A percentile compares a stretch with the other conserved stretches of the same genome.
These are phyloP conservation scores for Dendroctonus ponderosae DNA, from an alignment of 1,140 invertebrate species.

Conservation along the genomic window DNA sequence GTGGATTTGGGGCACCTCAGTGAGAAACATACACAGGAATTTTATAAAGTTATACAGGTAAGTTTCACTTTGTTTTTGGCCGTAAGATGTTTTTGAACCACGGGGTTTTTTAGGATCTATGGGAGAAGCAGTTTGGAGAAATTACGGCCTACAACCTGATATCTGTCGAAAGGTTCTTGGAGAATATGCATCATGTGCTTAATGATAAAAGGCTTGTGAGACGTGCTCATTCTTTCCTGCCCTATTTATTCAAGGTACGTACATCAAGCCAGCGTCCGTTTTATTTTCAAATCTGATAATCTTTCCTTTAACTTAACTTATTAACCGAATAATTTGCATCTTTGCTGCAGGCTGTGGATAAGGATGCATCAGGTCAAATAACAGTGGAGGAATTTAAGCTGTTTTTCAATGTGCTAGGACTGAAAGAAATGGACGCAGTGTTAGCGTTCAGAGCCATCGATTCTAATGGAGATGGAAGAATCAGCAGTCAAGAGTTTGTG, in stretches of 20 bases:
- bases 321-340: too few relatives aligned
- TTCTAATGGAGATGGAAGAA: slow-evolving; percentile 71
- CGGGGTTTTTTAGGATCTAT: slow-evolving; percentile 61
- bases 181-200: slow-evolving; percentile 76
- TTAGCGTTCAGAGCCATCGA: slow-evolving; percentile 76
- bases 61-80: slow-evolving; percentile 11
- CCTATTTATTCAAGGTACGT: slow-evolving; percentile 76
- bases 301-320: neutral
- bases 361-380: slow-evolving; percentile 73
- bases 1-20: slow-evolving; percentile 69
- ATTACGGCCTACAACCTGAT: slow-evolving; percentile 77
- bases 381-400: slow-evolving; percentile 77
- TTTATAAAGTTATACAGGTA: slow-evolving; percentile 65
- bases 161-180: slow-evolving; percentile 74
- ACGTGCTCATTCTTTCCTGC: slow-evolving; percentile 72
- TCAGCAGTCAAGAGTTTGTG: slow-evolving; percentile 75
- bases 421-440: slow-evolving; percentile 69
- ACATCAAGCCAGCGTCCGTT: neutral
- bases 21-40: slow-evolving; percentile 62
- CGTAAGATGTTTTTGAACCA: neutral
- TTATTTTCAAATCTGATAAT: neutral
- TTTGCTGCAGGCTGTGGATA: slow-evolving; percentile 70
- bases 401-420: slow-evolving; percentile 76
- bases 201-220: slow-evolving; percentile 71
- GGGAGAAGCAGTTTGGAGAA: slow-evolving; percentile 81